These are phyloP conservation scores for Epinotia bilunana DNA, from an alignment of 2,888 invertebrate genomes.

Conservation along the genomic window DNA sequence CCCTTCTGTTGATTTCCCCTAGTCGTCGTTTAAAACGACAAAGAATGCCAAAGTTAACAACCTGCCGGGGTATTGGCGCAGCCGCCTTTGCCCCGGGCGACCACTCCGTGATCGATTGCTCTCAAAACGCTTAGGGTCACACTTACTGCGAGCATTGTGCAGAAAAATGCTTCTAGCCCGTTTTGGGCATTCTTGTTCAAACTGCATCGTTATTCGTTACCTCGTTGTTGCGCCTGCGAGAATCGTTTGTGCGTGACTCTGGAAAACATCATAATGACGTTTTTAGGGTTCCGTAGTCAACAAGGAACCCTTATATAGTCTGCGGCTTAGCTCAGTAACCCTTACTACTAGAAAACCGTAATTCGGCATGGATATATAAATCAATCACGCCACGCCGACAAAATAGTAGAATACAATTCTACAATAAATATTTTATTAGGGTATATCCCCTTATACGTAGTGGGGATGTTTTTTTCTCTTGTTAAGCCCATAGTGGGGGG, in stretches of 20 bases:
- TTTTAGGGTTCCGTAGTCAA: too few species aligned
- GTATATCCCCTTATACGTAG: too few species aligned
- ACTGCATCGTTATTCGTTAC: constrained; percentile 1
- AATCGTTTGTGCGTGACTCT: neutral
- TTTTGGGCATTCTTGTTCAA: constrained; percentile 41
- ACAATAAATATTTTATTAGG: too few species aligned
- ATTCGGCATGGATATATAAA: too few species aligned
- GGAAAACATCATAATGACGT: neutral
- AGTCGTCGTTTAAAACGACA: constrained; percentile 23
- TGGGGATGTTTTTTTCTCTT: too few species aligned
- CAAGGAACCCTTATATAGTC: too few species aligned
- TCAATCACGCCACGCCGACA: too few species aligned
- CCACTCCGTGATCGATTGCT: constrained; percentile 56
- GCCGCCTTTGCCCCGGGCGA: constrained; percentile 45
- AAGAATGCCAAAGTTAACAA: constrained; percentile 35
- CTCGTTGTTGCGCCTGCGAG: neutral
- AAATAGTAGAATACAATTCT: too few species aligned
- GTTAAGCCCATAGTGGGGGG: too few species aligned
- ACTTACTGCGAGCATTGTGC: constrained; percentile 49
- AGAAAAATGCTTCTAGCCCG: constrained; percentile 44
- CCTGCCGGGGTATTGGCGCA: constrained; percentile 46
- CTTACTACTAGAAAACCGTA: too few species aligned
- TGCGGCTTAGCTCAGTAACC: too few species aligned
- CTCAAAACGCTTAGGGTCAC: constrained; percentile 53
- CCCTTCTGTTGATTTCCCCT: neutral